phyloP scores from a whole-genome alignment of 1,140 invertebrate genomes.

The Paracyclopina nana region DNA sequence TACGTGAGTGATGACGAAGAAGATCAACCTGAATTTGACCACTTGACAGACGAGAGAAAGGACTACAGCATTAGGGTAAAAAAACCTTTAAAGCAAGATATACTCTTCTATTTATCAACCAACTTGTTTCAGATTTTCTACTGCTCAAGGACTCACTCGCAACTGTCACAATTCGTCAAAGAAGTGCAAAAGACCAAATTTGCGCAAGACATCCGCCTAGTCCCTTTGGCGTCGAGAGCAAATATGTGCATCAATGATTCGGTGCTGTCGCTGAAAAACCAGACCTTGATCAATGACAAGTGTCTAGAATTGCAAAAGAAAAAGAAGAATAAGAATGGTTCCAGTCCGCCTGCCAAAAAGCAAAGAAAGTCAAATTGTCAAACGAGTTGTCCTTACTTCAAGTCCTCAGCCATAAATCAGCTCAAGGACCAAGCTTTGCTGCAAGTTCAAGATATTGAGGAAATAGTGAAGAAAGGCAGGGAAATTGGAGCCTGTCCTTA shows the following conservation, averaged over 20 bases:
- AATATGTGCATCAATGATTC: conserved; percentile 74
- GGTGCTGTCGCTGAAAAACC: conserved; percentile 50
- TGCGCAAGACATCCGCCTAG: conserved; percentile 44
- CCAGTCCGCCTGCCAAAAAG: too few relatives aligned
- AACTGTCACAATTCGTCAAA: conserved; percentile 75
- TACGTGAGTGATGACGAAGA: conserved; percentile 31
- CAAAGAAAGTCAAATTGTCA: neutral
- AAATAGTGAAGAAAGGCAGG: conserved; percentile 47
- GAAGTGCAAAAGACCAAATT: conserved; percentile 73
- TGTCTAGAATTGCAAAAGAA: conserved; percentile 23
- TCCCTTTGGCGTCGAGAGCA: conserved; percentile 71
- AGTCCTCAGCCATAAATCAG: conserved; percentile 5
- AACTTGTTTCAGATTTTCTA: conserved; percentile 53
- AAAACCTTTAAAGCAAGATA: neutral
- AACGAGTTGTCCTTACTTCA: neutral
- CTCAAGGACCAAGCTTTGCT: conserved; percentile 7
- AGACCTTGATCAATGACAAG: conserved; percentile 75
- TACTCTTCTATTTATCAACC: neutral
- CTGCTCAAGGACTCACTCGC: conserved; percentile 89
- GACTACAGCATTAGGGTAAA: conserved; percentile 18
- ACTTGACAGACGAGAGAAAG: conserved; percentile 25
- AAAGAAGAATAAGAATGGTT: neutral
- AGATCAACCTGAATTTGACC: conserved; percentile 24
- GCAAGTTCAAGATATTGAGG: conserved; percentile 65
- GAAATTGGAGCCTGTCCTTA: conserved; percentile 65